phyloP scores from a whole-genome alignment of 2,113 vertebrate species.

The Hiodon alosoides region DNA sequence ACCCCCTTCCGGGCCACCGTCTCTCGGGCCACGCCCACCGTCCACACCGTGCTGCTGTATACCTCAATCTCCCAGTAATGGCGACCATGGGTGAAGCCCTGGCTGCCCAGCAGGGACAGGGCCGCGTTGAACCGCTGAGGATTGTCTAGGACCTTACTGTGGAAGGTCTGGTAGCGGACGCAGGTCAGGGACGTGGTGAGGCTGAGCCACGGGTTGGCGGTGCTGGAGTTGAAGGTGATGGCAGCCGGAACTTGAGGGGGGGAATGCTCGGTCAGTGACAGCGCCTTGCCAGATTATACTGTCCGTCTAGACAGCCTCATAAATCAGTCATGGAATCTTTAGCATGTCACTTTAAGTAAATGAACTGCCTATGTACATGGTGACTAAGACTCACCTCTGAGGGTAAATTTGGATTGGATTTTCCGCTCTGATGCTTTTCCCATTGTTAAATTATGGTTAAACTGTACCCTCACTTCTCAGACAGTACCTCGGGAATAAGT shows the following conservation, averaged over 20 bases:
- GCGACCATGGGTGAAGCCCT: conserved; percentile 66
- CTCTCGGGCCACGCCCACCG: conserved; percentile 65
- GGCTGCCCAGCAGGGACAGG: conserved; percentile 64
- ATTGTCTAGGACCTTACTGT: conserved; percentile 62
- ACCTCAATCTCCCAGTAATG: conserved; percentile 75
- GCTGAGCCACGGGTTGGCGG: conserved; percentile 70
- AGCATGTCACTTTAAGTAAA: no score
- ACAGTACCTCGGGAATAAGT: neutral
- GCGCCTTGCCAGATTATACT: no score
- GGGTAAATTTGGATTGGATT: neutral
- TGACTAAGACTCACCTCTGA: no score
- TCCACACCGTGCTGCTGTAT: conserved; percentile 71
- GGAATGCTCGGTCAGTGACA: neutral
- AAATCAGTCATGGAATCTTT: no score
- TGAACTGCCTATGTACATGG: no score
- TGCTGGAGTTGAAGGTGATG: conserved; percentile 70
- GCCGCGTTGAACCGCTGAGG: conserved; percentile 67
- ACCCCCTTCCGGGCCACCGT: conserved; percentile 66
- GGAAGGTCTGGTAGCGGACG: conserved; percentile 67
- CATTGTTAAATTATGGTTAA: neutral
- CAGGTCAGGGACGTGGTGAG: conserved; percentile 67
- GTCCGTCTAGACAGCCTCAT: no score
- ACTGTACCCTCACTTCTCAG: neutral
- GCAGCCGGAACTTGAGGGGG: conserved; percentile 52
- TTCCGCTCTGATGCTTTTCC: neutral